phyloP scores from a whole-genome alignment of 2,888 invertebrate species.

The Eueremaeus valkanovi region DNA sequence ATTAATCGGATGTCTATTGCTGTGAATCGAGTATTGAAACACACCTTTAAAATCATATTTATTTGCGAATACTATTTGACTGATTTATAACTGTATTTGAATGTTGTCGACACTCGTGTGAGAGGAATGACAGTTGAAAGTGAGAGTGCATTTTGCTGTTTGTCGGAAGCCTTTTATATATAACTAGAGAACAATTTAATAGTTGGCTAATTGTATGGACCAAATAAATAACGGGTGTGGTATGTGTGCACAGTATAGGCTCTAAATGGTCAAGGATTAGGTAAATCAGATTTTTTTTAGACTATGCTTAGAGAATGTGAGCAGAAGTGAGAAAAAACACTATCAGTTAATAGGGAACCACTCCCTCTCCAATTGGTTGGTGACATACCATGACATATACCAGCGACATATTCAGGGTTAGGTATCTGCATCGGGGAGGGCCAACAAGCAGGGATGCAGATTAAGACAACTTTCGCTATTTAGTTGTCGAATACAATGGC shows the following conservation, averaged over 20 bases:
- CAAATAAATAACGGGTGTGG: constrained; percentile 26
- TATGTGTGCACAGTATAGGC: background rate
- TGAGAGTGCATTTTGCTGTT: constrained; percentile 4
- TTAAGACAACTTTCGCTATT: constrained; percentile 5
- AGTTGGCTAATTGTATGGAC: background rate
- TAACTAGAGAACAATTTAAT: background rate
- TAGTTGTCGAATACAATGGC: background rate
- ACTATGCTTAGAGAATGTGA: too few species aligned
- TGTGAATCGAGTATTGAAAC: background rate
- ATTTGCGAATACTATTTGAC: too few species aligned
- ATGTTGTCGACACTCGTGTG: background rate
- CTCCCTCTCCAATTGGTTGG: constrained; percentile 28
- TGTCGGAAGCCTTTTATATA: constrained; percentile 15
- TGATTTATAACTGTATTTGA: background rate
- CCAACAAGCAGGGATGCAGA: background rate
- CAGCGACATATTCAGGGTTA: constrained; percentile 21
- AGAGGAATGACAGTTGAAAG: background rate
- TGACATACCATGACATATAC: constrained; percentile 31
- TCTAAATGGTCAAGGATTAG: constrained; percentile 28
- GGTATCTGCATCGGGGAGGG: background rate
- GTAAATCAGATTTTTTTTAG: background rate
- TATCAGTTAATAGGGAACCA: background rate
- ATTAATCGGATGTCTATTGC: background rate
- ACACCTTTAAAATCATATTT: constrained; percentile 14
- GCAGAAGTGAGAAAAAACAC: background rate